These are phyloP conservation scores for Amphiura filiformis DNA, from an alignment of 35 echinoderm and acorn worm genomes.

Conservation along the genomic window DNA sequence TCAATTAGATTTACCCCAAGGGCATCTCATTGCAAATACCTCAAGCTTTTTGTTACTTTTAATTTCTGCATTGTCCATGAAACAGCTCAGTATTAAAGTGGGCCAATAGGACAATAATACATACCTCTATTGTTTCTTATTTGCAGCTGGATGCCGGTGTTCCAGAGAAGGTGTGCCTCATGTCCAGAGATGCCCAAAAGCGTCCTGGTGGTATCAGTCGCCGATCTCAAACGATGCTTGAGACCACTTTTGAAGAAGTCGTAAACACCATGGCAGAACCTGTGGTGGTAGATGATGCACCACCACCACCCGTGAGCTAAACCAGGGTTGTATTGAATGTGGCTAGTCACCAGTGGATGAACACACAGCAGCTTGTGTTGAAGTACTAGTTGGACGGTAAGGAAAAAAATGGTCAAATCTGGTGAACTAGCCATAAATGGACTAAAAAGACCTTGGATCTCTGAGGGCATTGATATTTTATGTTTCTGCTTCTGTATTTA, in stretches of 20 bases:
- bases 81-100: too few relatives aligned
- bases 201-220: slow-evolving; percentile 85
- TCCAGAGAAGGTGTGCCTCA: slow-evolving; percentile 89
- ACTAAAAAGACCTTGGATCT: not conserved
- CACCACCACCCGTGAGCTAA: not conserved
- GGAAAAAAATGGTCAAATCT: not conserved
- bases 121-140: not conserved
- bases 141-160: slow-evolving; percentile 90
- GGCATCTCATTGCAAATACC: too few relatives aligned
- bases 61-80: too few relatives aligned
- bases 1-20: too few relatives aligned
- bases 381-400: not conserved
- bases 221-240: slow-evolving; percentile 87
- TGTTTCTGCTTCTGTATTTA: not conserved
- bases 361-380: not conserved
- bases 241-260: slow-evolving; percentile 83
- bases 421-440: not conserved
- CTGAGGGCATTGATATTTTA: not conserved
- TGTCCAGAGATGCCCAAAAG: slow-evolving; percentile 90
- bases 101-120: too few relatives aligned
- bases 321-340: not conserved
- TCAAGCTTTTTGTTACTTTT: too few relatives aligned
- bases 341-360: not conserved
- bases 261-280: slow-evolving; percentile 19
- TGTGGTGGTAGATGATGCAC: not conserved